These are phyloP conservation scores for Pseudochirops cupreus DNA, from an alignment of 2,797 vertebrate genomes.

Conservation along the genomic window DNA sequence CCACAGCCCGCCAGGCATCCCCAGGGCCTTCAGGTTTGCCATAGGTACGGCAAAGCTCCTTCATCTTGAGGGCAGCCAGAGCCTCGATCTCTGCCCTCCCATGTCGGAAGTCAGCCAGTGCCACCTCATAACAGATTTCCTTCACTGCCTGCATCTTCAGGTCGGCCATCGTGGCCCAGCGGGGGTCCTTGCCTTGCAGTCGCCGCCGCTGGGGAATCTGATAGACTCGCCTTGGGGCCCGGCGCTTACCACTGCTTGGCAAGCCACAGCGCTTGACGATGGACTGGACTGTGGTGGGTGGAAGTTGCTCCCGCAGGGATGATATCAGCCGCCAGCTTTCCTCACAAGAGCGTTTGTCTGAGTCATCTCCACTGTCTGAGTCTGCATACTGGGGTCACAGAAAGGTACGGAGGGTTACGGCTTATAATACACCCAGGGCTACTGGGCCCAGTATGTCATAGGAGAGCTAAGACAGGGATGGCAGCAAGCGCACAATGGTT, in stretches of 20 bases:
- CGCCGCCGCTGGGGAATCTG: conserved; percentile 94
- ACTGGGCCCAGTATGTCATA: background rate
- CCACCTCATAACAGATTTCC: conserved; percentile 96
- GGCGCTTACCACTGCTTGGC: conserved; percentile 92
- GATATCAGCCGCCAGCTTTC: conserved; percentile 95
- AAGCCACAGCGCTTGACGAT: conserved; percentile 93
- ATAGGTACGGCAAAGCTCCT: conserved; percentile 92
- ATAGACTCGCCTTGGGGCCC: conserved; percentile 91
- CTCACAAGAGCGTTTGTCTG: conserved; percentile 94
- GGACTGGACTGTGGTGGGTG: conserved; percentile 90
- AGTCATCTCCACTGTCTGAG: conserved; percentile 93
- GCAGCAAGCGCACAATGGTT: background rate
- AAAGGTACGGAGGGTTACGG: background rate
- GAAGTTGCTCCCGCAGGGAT: conserved; percentile 92
- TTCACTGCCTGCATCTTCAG: conserved; percentile 94
- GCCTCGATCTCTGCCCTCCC: conserved; percentile 93
- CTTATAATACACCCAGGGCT: background rate
- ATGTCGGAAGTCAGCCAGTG: conserved; percentile 92
- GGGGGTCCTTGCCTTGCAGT: conserved; percentile 91
- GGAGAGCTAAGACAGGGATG: background rate
- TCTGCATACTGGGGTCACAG: conserved; percentile 88
- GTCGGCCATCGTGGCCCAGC: conserved; percentile 90
- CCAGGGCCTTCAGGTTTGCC: conserved; percentile 88
- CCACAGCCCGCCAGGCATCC: conserved; percentile 91
- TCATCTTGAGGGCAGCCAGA: conserved; percentile 94